A percentile compares a stretch with the other conserved stretches of the same genome.
Evolutionary conservation across 2,888 invertebrate genomes (phyloP).

Genomic region (Scaptomyza cyrtandrae): DNA sequence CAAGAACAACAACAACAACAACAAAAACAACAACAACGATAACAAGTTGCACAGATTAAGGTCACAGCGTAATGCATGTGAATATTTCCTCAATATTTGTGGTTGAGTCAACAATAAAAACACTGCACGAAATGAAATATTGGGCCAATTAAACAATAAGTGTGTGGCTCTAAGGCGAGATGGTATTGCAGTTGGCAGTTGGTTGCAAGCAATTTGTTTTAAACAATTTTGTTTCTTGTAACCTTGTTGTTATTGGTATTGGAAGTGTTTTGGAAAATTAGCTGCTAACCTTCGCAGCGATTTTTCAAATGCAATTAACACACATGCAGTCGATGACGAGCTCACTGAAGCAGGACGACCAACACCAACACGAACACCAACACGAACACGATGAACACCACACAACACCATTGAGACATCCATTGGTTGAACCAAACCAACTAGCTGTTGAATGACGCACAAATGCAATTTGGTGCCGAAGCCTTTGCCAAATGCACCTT

Average conservation of each 20-base stretch:
- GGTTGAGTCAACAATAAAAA: conserved; percentile 48
- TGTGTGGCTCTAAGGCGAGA: conserved; percentile 18
- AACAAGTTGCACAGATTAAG: conserved; percentile 47
- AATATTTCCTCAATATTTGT: conserved; percentile 72
- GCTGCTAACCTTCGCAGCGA: conserved; percentile 61
- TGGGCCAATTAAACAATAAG: conserved; percentile 52
- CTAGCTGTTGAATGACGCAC: conserved; percentile 35
- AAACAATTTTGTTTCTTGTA: conserved; percentile 15
- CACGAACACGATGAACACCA: conserved; percentile 21
- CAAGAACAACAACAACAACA: conserved; percentile 18
- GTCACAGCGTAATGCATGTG: conserved; percentile 57
- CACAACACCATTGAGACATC: conserved; percentile 16
- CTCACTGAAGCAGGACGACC: conserved; percentile 75
- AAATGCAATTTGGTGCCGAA: conserved; percentile 47
- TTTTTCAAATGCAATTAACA: conserved; percentile 75
- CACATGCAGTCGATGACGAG: conserved; percentile 37
- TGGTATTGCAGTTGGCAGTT: conserved; percentile 23
- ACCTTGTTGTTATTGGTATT: conserved; percentile 50
- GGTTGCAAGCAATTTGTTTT: conserved; percentile 42
- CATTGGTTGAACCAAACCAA: not conserved
- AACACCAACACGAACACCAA: conserved; percentile 9
- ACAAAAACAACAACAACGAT: conserved; percentile 17
- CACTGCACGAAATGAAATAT: conserved; percentile 5
- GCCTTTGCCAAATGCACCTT: conserved; percentile 58
- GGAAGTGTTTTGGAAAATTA: conserved; percentile 64